Evolutionary conservation across 2,888 invertebrate genomes (phyloP), one percentile per base, ranked within the genome.

Genomic region (Notodromas monacha): DNA sequence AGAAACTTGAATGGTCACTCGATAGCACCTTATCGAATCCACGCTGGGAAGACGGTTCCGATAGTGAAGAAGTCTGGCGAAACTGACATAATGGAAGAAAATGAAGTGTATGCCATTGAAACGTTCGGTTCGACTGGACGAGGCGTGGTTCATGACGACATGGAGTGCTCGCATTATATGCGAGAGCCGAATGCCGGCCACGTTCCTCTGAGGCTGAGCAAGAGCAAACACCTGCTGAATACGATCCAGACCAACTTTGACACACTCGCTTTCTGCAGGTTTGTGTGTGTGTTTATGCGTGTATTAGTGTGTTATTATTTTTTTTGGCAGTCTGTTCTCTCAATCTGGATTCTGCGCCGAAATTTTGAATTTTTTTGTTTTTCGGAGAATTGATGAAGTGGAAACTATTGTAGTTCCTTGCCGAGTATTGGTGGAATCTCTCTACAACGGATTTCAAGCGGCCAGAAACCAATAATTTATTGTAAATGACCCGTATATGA

Each of bases 161-260:
- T 89, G 74, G 96, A 99, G 45, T 77, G 79, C 42, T 92, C 89
- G 11, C 96, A 96, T 54, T 99, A 99, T 49, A 96, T 96, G 92
- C 92, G 92, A 52, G 84, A 86, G 51, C 92, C 70, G 47, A 89
- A 96, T 43, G 68, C 68, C 40, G 57, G 57, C 26, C 31, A 33
- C 16, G 15, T 30, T 15, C 34, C 12, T 33, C 39, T 37, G 30
- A 54, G 81, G 46, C 54, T 92, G 44, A 69, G 74, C 43, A 77
- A 81, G 34, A 86, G 89, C 12, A 92, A 86, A 49, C 67, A 72
- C 33, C 56, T 96, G 27, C 55, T 96, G 41, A 74, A 70, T 45
- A 58, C 68, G 30, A 86, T 96, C 47, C 89, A 89, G 52, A 79
- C 86, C 47, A 69, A 89, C 51, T 99, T 99, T 50, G 67, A 84